Percentiles rank a stretch among this genome's conserved stretches.
Conservation (phyloP, 1,140 invertebrate genomes). For the Leptestheria dahalacensis region DNA sequence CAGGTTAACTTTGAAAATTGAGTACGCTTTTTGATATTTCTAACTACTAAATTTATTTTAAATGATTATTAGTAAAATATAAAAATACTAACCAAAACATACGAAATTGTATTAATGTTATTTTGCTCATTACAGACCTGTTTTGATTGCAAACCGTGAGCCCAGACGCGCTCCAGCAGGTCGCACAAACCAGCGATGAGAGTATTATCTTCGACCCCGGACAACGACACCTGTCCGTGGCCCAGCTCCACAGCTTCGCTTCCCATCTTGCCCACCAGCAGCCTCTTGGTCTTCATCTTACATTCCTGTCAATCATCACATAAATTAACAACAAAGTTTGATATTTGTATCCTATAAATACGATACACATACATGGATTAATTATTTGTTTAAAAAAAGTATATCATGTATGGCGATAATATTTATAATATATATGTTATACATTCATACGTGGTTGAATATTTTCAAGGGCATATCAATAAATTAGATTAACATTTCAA, state of each 20-base stretch:
- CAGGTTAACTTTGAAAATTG: neutral
- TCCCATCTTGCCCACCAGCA: conserved; percentile 95
- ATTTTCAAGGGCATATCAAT: no score
- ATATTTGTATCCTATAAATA: neutral
- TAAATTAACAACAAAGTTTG: conserved; percentile 17
- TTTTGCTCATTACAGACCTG: conserved; percentile 36
- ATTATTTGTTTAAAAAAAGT: no score
- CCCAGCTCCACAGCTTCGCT: conserved; percentile 78
- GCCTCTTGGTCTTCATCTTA: conserved; percentile 72
- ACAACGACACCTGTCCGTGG: conserved; percentile 30
- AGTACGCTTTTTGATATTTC: no score
- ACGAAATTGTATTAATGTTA: neutral
- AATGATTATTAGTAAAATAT: conserved; percentile 1
- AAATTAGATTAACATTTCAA: no score
- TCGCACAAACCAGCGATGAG: conserved; percentile 94
- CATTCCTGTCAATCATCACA: conserved; percentile 3
- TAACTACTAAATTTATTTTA: no score
- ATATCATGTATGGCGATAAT: conserved; percentile 11
- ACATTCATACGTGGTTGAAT: no score
- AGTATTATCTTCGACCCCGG: conserved; percentile 86
- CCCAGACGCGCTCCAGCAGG: conserved; percentile 93
- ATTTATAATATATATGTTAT: conserved; percentile 13
- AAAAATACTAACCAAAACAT: neutral
- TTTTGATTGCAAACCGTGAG: conserved; percentile 87
- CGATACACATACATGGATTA: neutral